A percentile compares a stretch with the other conserved stretches of the same genome.
Evolutionary conservation across 92 coral and sea anemone genomes (phyloP).

Genomic region (Heteractis magnifica): DNA sequence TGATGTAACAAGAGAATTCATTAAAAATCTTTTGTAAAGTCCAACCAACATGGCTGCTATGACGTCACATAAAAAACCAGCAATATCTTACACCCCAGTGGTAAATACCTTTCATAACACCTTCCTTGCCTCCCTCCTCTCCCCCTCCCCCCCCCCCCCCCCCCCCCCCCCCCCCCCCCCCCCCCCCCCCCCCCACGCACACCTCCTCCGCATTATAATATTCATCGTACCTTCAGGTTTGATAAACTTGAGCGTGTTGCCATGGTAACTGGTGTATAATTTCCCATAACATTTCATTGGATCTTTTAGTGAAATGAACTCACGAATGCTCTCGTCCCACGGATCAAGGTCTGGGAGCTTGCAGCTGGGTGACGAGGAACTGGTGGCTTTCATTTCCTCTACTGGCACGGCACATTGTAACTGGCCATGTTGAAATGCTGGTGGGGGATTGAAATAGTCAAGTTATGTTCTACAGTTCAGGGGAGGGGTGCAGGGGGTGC

Average conservation of each 20-base stretch:
- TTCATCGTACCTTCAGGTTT: slow-evolving; percentile 7
- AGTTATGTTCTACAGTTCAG: not conserved
- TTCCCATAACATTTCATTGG: slow-evolving; percentile 50
- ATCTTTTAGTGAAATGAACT: slow-evolving; percentile 10
- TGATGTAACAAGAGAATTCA: too few relatives aligned
- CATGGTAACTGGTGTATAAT: slow-evolving; percentile 50
- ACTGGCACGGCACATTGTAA: slow-evolving; percentile 27
- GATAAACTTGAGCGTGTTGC: slow-evolving; percentile 45
- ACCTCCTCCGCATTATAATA: too few relatives aligned
- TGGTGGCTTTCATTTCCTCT: not conserved
- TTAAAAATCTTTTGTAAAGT: too few relatives aligned
- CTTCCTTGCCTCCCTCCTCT: too few relatives aligned
- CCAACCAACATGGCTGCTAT: too few relatives aligned
- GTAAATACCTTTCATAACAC: too few relatives aligned
- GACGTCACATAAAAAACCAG: too few relatives aligned
- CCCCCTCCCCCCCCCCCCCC: not conserved
- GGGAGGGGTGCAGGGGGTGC: not conserved
- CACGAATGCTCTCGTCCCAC: slow-evolving; percentile 47
- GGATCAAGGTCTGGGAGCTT: slow-evolving; percentile 60
- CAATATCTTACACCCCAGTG: too few relatives aligned
- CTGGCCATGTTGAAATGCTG: slow-evolving; percentile 12
- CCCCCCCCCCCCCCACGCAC: not conserved
- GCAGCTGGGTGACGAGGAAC: slow-evolving; percentile 34
- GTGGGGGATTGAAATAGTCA: not conserved
- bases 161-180: not conserved